Evolutionary conservation across 2,888 invertebrate species (phyloP).

Genomic region (Protula sp.): DNA sequence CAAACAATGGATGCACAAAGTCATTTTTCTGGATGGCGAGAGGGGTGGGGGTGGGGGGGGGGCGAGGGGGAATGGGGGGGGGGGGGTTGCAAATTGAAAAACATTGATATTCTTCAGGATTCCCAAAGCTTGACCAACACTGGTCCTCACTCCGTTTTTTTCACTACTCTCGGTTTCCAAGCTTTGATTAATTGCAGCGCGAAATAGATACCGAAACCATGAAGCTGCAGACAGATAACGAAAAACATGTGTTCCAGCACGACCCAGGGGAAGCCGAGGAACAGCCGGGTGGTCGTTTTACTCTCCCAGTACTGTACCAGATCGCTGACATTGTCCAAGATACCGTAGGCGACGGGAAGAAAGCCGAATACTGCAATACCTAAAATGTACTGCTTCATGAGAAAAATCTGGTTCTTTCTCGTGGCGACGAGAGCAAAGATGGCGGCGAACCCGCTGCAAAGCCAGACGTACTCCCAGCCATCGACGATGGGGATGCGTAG

Average conservation of each 20-base stretch:
- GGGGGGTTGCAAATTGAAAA: too few relatives aligned
- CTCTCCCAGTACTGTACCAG: constrained; percentile 74
- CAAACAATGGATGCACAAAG: too few relatives aligned
- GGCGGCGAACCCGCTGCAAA: constrained; percentile 73
- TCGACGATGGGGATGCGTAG: constrained; percentile 84
- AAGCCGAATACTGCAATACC: constrained; percentile 75
- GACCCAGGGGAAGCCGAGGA: constrained; percentile 71
- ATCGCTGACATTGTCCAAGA: constrained; percentile 76
- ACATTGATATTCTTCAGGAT: too few relatives aligned
- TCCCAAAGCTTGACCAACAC: too few relatives aligned
- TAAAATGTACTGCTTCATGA: constrained; percentile 56
- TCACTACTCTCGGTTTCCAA: constrained; percentile 29
- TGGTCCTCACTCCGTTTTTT: too few relatives aligned
- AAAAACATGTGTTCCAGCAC: constrained; percentile 89
- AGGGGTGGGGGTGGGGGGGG: too few relatives aligned
- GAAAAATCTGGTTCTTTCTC: constrained; percentile 70
- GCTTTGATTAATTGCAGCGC: constrained; percentile 40
- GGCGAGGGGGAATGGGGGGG: too few relatives aligned
- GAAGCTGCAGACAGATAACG: constrained; percentile 76
- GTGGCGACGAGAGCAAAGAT: constrained; percentile 81
- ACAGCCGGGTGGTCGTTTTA: constrained; percentile 60
- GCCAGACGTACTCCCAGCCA: constrained; percentile 93
- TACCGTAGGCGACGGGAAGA: constrained; percentile 74
- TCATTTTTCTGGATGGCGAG: too few relatives aligned
- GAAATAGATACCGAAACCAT: constrained; percentile 47